phyloP scores from a whole-genome alignment of 2,888 invertebrate genomes.

The Athripsodes cinereus region DNA sequence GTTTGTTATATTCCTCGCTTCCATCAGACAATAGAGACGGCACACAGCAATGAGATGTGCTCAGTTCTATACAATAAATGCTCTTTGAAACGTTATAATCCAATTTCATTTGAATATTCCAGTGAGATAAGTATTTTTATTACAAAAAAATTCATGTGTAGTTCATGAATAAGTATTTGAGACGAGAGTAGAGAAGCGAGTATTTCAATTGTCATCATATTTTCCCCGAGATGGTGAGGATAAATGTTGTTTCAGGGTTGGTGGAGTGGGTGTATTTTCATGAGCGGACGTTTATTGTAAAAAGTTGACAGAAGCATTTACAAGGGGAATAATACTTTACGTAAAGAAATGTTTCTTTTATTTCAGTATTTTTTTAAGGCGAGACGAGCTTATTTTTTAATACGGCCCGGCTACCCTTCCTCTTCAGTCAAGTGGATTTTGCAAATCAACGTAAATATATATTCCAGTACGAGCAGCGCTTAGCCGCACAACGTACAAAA shows the following conservation, averaged over 20 bases:
- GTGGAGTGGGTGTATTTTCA: slow-evolving; percentile 17
- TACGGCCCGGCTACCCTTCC: neutral
- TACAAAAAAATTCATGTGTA: neutral
- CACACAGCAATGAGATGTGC: no score
- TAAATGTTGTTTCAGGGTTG: slow-evolving; percentile 18
- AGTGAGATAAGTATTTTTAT: neutral
- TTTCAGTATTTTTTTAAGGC: slow-evolving; percentile 20
- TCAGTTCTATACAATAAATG: no score
- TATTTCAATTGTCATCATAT: slow-evolving; percentile 21
- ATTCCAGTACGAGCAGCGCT: slow-evolving; percentile 22
- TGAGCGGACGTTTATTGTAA: slow-evolving; percentile 22
- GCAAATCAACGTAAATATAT: slow-evolving; percentile 28
- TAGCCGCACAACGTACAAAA: slow-evolving; percentile 18
- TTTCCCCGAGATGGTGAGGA: slow-evolving; percentile 18
- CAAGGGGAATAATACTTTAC: slow-evolving; percentile 23
- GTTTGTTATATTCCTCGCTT: no score
- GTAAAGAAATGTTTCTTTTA: slow-evolving; percentile 18
- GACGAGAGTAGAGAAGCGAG: neutral
- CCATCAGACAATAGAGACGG: no score
- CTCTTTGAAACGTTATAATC: no score
- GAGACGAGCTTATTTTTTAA: slow-evolving; percentile 24
- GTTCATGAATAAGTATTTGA: neutral
- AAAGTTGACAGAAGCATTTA: slow-evolving; percentile 25
- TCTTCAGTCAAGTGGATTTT: slow-evolving; percentile 21
- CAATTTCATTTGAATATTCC: no score